Evolutionary conservation across 2,888 invertebrate genomes (phyloP).

Genomic region (Parasteatoda lunata): DNA sequence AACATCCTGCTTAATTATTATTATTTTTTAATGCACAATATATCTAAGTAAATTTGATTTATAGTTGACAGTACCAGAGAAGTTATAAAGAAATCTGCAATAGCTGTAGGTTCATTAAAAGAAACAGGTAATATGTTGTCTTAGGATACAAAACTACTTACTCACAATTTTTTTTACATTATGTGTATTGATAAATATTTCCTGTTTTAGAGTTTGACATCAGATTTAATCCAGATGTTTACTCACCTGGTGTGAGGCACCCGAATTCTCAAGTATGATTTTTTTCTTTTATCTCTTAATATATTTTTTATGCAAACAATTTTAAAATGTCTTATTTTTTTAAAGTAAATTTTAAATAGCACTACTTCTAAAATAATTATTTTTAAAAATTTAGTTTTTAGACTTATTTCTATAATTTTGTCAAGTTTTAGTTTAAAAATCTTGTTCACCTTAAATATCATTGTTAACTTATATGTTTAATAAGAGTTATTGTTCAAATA

Average conservation of each 20-base stretch:
- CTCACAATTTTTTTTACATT: not conserved
- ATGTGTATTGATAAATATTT: slow-evolving; percentile 6
- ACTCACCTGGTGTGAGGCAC: slow-evolving; percentile 94
- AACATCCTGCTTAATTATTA: too few relatives aligned
- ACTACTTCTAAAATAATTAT: not conserved
- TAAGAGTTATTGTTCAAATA: too few relatives aligned
- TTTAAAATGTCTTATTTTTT: not conserved
- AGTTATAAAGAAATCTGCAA: slow-evolving; percentile 88
- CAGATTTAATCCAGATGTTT: slow-evolving; percentile 98
- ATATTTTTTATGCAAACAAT: not conserved
- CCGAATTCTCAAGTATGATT: slow-evolving; percentile 79
- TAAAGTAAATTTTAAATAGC: not conserved
- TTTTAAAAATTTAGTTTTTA: too few relatives aligned
- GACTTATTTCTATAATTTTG: not conserved
- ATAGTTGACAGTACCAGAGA: slow-evolving; percentile 87
- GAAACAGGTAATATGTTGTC: slow-evolving; percentile 78
- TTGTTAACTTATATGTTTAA: too few relatives aligned
- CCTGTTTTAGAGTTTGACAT: slow-evolving; percentile 87
- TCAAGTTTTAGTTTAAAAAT: too few relatives aligned
- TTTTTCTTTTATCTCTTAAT: not conserved
- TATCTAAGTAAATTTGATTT: too few relatives aligned
- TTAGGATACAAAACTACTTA: not conserved
- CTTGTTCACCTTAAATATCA: too few relatives aligned
- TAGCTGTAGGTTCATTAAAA: slow-evolving; percentile 93
- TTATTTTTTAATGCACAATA: too few relatives aligned